Percentiles rank a stretch among this genome's conserved stretches.
Conservation (phyloP, 2,888 invertebrate genomes). For the Scaptodrosophila latifasciaeformis region DNA sequence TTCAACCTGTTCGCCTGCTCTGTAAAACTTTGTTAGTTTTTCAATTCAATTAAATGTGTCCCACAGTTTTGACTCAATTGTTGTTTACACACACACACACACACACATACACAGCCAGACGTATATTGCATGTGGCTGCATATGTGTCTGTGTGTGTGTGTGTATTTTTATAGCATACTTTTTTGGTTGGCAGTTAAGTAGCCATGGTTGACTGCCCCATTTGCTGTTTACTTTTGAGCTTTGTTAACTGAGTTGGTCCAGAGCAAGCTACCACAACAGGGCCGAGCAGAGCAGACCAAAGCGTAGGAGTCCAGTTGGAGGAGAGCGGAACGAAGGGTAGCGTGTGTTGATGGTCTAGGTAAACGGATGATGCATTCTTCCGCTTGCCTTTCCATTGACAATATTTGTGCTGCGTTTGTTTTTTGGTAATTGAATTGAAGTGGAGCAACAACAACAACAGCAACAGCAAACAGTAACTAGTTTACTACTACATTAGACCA, state of each 20-base stretch:
- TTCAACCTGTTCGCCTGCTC: background rate
- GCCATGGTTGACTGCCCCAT: conserved; percentile 42
- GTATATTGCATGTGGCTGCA: conserved; percentile 13
- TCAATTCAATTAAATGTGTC: conserved; percentile 62
- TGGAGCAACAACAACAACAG: conserved; percentile 38
- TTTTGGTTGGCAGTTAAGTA: conserved; percentile 53
- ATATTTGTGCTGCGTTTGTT: conserved; percentile 49
- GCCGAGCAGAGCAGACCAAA: too few species aligned
- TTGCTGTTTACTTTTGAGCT: conserved; percentile 39
- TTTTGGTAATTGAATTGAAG: conserved; percentile 62
- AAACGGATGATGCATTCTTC: too few species aligned
- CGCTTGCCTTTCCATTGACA: conserved; percentile 33
- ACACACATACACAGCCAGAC: conserved; percentile 4
- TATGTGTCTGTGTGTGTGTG: too few species aligned
- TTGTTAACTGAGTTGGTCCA: conserved; percentile 57
- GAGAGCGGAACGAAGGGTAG: too few species aligned
- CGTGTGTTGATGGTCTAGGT: too few species aligned
- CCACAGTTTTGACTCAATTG: conserved; percentile 45
- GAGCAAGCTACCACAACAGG: too few species aligned
- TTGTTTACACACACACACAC: conserved; percentile 40
- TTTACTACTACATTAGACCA: too few species aligned
- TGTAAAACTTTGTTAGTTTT: conserved; percentile 39
- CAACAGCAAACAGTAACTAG: background rate
- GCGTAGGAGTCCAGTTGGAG: too few species aligned
- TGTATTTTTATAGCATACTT: conserved; percentile 48